A percentile compares a stretch with the other conserved stretches of the same genome.
phyloP scores from a whole-genome alignment of 2,113 vertebrate genomes.

The Siniperca knerii region DNA sequence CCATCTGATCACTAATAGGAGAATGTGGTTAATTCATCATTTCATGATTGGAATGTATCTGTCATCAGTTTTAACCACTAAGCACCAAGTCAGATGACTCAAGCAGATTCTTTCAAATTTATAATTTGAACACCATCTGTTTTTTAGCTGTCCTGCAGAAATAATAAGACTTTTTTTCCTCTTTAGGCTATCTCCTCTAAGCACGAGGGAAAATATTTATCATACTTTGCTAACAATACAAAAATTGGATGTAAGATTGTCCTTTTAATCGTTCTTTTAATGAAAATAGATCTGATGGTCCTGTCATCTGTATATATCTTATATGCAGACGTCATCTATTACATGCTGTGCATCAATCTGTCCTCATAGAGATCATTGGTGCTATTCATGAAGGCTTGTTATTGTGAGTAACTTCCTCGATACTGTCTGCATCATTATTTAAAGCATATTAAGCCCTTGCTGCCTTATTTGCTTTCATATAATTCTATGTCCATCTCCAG shows the following conservation, averaged over 20 bases:
- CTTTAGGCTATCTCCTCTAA: not conserved
- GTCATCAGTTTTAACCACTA: not conserved
- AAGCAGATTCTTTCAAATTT: not conserved
- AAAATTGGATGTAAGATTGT: not conserved
- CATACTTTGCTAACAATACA: not conserved
- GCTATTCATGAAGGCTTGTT: not conserved
- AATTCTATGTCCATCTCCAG: not conserved
- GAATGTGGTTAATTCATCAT: not conserved
- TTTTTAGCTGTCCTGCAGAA: not conserved
- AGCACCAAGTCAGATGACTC: constrained; percentile 1
- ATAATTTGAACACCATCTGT: not conserved
- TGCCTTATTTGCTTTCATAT: not conserved
- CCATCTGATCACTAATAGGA: not conserved
- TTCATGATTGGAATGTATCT: not conserved
- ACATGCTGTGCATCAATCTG: not conserved
- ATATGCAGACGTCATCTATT: not conserved
- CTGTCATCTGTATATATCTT: not conserved
- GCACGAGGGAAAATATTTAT: not conserved
- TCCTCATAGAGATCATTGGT: not conserved
- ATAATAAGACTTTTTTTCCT: not conserved
- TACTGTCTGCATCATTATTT: not conserved
- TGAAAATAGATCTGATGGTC: not conserved
- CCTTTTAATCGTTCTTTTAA: not conserved
- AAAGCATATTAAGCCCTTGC: not conserved
- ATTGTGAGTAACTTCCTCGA: not conserved